Evolutionary conservation across 2,797 vertebrate genomes (phyloP).

Genomic region (Phataginus tetradactyla): DNA sequence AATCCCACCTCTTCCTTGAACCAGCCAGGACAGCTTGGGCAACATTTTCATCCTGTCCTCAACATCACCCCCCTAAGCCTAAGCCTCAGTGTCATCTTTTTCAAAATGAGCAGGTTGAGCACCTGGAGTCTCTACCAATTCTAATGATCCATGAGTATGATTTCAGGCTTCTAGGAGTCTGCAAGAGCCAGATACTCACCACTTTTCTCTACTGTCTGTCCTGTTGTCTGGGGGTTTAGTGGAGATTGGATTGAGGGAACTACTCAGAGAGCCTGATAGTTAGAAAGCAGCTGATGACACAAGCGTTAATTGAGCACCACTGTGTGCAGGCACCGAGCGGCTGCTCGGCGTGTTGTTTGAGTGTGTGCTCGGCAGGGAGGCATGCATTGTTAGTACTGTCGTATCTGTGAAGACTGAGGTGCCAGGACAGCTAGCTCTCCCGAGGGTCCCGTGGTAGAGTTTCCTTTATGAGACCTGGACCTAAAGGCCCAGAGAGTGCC

Average conservation of each 20-base stretch:
- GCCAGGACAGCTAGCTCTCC: background rate
- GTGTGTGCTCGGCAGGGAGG: rapidly evolving
- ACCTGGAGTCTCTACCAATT: background rate
- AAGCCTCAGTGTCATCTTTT: background rate
- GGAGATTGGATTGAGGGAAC: background rate
- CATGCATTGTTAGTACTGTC: rapidly evolving
- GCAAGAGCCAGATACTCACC: background rate
- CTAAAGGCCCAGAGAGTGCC: background rate
- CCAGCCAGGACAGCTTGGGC: background rate
- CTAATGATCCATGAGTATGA: background rate
- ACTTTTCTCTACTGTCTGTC: background rate
- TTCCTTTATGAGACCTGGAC: background rate
- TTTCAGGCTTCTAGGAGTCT: background rate
- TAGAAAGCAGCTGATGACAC: rapidly evolving
- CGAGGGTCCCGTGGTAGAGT: rapidly evolving
- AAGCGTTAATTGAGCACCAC: rapidly evolving
- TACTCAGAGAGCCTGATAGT: background rate
- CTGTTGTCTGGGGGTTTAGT: background rate
- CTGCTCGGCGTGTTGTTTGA: rapidly evolving
- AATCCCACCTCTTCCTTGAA: background rate
- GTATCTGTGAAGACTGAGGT: background rate
- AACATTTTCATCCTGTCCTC: background rate
- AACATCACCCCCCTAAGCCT: background rate
- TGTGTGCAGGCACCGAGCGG: rapidly evolving
- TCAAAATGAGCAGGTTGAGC: background rate